Percentiles rank a stretch among this genome's conserved stretches.
phyloP scores from a whole-genome alignment of 2,797 vertebrate species.

The Pteropus rufus region DNA sequence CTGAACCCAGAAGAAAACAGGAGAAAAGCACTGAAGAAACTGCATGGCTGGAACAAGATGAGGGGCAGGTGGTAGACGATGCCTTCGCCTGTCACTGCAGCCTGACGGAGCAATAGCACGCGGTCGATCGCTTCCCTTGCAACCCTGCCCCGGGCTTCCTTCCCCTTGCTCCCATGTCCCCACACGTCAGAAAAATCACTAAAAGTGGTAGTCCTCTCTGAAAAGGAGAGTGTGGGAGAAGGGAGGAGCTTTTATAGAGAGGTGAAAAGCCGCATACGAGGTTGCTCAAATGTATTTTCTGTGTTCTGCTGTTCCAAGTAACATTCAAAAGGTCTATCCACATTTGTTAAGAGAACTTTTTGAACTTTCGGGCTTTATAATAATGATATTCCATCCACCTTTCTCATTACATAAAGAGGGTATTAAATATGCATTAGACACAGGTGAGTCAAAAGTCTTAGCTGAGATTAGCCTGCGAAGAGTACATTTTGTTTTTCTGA shows the following conservation, averaged over 20 bases:
- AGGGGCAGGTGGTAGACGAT: no score
- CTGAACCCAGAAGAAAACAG: background rate
- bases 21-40: background rate
- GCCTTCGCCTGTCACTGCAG: background rate
- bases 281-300: background rate
- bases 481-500: background rate
- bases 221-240: background rate
- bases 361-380: background rate
- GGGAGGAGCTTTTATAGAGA: background rate
- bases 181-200: background rate
- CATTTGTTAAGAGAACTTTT: background rate
- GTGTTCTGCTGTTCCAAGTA: background rate
- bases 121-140: background rate
- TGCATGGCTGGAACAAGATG: background rate
- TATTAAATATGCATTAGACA: constrained; percentile 38
- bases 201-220: no score
- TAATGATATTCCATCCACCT: background rate
- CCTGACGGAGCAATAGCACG: background rate
- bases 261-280: background rate
- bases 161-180: background rate
- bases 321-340: background rate
- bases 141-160: background rate
- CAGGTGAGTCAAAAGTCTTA: constrained; percentile 24
- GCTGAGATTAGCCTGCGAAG: background rate
- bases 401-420: background rate